Evolutionary conservation across 37 sponge, comb jelly and placozoan genomes (phyloP).

Genomic region (Halichondria panicea): DNA sequence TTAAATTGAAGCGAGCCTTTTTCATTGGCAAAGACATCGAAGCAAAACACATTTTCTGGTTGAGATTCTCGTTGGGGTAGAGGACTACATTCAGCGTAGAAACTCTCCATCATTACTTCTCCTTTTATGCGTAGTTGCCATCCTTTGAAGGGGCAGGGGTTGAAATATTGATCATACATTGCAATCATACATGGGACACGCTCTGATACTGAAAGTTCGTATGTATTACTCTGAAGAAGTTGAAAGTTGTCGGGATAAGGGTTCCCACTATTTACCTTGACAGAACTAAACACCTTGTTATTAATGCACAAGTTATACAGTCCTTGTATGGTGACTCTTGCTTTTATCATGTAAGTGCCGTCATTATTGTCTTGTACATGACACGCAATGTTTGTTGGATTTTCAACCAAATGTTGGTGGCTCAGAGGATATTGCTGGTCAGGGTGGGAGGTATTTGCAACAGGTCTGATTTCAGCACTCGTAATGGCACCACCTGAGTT

Average conservation of each 20-base stretch:
- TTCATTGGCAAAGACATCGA: neutral
- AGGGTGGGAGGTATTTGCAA: neutral
- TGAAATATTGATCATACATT: conserved; percentile 29
- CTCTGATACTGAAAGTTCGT: neutral
- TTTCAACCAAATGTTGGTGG: neutral
- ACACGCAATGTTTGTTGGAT: neutral
- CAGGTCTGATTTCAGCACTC: neutral
- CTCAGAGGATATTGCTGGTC: neutral
- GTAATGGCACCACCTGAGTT: conserved; percentile 21
- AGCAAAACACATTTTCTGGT: neutral
- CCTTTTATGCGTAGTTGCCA: too few species aligned
- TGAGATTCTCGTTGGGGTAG: neutral
- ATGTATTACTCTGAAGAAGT: neutral
- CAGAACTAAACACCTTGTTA: neutral
- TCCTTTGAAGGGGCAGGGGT: neutral
- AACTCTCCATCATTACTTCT: neutral
- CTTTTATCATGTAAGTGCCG: conserved; percentile 23
- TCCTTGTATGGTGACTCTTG: neutral
- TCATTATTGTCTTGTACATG: neutral
- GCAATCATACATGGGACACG: neutral
- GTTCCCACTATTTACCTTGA: neutral
- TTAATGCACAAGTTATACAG: neutral
- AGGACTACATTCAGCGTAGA: neutral
- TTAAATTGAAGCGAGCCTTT: neutral
- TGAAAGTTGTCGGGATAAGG: conserved; percentile 8